Base-by-base conservation (phyloP, 2,113 vertebrate species). In the Amphiprion percula region DNA sequence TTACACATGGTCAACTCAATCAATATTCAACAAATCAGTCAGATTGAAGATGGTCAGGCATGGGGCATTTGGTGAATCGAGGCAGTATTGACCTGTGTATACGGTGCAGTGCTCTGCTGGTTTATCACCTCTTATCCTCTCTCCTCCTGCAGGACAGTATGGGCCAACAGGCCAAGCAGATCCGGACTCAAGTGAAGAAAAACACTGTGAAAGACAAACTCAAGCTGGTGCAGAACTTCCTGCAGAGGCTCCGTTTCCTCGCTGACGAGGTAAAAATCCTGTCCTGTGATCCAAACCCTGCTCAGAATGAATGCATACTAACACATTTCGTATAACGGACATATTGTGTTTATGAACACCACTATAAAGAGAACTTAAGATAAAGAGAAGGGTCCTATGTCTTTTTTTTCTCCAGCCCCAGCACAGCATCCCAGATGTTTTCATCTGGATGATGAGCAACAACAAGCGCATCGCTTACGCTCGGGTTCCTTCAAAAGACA, bases 371-470 rank as follows among this genome's bases (percentile, higher is more conserved):
- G 4, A 53, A 39, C 10, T 1, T 10, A 4, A 12, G n/a, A 33
- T 44, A 75, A 60, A 33, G 10, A 64, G 33, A 8, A 37, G 4
- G 39, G 1, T 17, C 6, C n/a, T 30, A 0, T 53, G 11, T 17
- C 4, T 67, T 64, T 2, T 9, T 53, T 19, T 26, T 64, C 0
- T 68, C 16, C 72, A 99, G 98, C 98, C 98, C 58, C 98, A 99
- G 88, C 97, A 99, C 95, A 98, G 96, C 70, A 95, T 99, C 78
- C 98, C 98, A 0, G 97, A 99, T 0, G 53, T 99, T 85, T 99
- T 98, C 91, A 88, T 99, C 82, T 99, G 98, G 98, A 99, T 99
- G 98, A 94, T 99, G 94, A 97, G 94, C 92, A 99, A 96, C 87
- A 96, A 96, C 87, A 99, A 99, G 73, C 97, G 98, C 65, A 84